Base-by-base conservation (phyloP, 1,140 invertebrate species). In the Latrodectus geometricus region DNA sequence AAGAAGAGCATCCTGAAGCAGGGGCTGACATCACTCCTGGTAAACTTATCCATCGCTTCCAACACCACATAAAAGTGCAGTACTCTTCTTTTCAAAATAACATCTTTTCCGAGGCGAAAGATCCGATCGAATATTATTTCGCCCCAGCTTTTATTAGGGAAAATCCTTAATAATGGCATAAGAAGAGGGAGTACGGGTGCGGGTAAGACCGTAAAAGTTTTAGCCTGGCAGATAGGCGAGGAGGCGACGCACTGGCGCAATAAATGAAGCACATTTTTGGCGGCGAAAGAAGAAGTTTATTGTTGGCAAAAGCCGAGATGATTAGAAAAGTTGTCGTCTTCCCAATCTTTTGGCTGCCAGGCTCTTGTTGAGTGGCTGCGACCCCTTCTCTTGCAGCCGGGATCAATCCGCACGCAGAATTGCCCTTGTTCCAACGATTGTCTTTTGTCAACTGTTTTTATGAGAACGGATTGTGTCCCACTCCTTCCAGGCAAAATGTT, bases 301-400 rank as follows among this genome's bases (percentile, higher is more conserved):
- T 82, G 69, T 82, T 82, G 80, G 52, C 54, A 72, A 23, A 49
- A n/a, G 66, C 11, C 20, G 15, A 73, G 80, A 82, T 82, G 80
- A 82, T 82, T 82, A 82, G 80, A 73, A 82, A 82, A 82, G 80
- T 82, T 82, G 52, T 56, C 76, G 15, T 65, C 61, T 78, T 66
- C 50, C 20, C 52, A 61, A 61, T 61, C 54, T 61, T 61, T 17
- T 17, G 54, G 11, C 54, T 48, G 70, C 70, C 23, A 23, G 12
- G 70, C 70, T 61, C 17, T 73, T 73, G 14, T 73, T 35, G 80
- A 82, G 54, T 61, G 54, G 49, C 80, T 82, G 61, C 73, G 73
- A 23, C 56, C 80, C 80, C 70, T 61, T 66, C 35, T 52, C 35
- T 68, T 17, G 12, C 61, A 14, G 61, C 12, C 2, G 1, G n/a